Base-by-base conservation (phyloP, 2,888 invertebrate genomes). In the Odontocolon sp. region DNA sequence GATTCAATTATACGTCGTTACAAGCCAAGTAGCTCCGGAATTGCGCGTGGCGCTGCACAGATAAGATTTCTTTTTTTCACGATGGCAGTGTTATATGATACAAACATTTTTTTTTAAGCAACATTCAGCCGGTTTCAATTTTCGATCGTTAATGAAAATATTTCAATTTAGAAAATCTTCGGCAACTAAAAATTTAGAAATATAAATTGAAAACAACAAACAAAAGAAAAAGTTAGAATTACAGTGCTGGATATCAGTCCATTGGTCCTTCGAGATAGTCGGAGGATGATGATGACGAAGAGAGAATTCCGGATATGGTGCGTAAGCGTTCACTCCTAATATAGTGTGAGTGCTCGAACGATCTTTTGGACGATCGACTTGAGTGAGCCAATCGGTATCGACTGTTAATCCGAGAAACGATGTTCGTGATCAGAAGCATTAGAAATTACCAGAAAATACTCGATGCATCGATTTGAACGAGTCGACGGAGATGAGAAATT, bases 271-370 rank as follows among this genome's bases (percentile, higher is more conserved):
- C 52, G 1, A 9, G 31, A 8, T n/a, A n/a, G 9, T 5, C 2
- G 14, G n/a, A 11, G 5, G 38, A 67, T 28, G 52, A 57, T 28
- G 56, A 77, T 52, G 77, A 70, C 31, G 61, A 63, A 33, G 54
- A 56, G 21, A 45, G 5, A 68, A 68, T 50, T 57, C 56, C 64
- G 64, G 52, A 76, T 72, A 76, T 76, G 68, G 76, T 68, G 71
- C 42, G 68, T 38, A 28, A 68, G 64, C 76, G 76, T 57, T 78
- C 78, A 42, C 75, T 78, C 78, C 78, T 76, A 76, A 78, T 78
- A 78, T 68, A 78, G 78, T 63, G 31, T 38, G 38, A 40, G 45
- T 54, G 45, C 36, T 64, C 76, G 71, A 66, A 57, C 63, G 56
- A 64, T 66, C 63, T n/a, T n/a, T 50, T 69, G 67, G 42, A 57